Evolutionary conservation across 1,140 invertebrate species (phyloP).

Genomic region (Calliphora vicina): DNA sequence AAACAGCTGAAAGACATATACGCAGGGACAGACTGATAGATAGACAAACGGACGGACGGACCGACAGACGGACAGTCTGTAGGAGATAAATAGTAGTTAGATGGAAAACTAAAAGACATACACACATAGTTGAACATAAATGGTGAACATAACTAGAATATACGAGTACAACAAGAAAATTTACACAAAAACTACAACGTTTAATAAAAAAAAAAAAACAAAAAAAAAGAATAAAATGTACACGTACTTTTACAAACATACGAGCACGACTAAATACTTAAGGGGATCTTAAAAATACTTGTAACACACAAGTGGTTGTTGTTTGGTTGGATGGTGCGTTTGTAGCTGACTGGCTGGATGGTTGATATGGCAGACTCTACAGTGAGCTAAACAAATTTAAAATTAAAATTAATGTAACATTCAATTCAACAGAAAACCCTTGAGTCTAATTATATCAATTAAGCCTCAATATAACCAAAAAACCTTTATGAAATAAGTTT

Average conservation of each 20-base stretch:
- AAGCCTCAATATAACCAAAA: no score
- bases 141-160: constrained; percentile 6
- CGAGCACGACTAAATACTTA: not conserved
- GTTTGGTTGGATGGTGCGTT: not conserved
- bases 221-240: not conserved
- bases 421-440: no score
- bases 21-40: not conserved
- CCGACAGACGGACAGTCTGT: no score
- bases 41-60: not conserved
- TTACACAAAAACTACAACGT: not conserved
- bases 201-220: not conserved
- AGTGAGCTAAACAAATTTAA: no score
- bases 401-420: no score
- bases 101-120: not conserved
- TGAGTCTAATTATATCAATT: no score
- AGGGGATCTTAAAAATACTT: not conserved
- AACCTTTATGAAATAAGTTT: no score
- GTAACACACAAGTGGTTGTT: not conserved
- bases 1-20: constrained; percentile 4
- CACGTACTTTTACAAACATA: not conserved
- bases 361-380: not conserved
- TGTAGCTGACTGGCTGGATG: not conserved
- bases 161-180: not conserved
- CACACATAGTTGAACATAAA: constrained; percentile 23
- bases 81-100: no score